phyloP scores from a whole-genome alignment of 2,113 vertebrate genomes.

The Dicentrarchus labrax region DNA sequence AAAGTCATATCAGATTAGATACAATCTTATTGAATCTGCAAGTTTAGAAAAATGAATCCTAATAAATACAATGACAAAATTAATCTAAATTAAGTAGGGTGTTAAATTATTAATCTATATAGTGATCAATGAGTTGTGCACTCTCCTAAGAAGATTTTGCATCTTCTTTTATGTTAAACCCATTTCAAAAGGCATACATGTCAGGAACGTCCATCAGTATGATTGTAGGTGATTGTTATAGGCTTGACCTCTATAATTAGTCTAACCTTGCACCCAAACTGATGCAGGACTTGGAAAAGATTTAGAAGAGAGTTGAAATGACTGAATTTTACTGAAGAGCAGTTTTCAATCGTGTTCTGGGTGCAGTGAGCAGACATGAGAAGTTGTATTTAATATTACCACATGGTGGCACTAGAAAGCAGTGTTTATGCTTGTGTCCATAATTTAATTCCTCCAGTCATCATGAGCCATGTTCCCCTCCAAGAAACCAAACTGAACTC shows the following conservation, averaged over 20 bases:
- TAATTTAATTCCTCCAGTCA: conserved; percentile 31
- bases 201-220: not conserved
- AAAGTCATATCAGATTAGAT: conserved; percentile 25
- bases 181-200: conserved; percentile 18
- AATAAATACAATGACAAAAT: conserved; percentile 29
- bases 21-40: conserved; percentile 1
- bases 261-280: conserved; percentile 4
- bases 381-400: conserved; percentile 22
- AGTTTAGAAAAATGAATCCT: conserved; percentile 11
- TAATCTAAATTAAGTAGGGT: not conserved
- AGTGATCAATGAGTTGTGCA: not conserved
- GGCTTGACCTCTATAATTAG: not conserved
- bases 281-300: not conserved
- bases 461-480: conserved; percentile 27
- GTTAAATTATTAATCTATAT: not conserved
- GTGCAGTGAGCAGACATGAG: not conserved
- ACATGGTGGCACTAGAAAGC: conserved; percentile 80
- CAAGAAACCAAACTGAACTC: conserved; percentile 35
- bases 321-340: not conserved
- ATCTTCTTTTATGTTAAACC: not conserved
- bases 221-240: conserved; percentile 11
- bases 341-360: not conserved
- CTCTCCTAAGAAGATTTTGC: not conserved
- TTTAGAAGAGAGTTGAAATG: not conserved
- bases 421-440: conserved; percentile 30